These are phyloP conservation scores for Rhynchopsitta pachyrhyncha DNA, from an alignment of 2,113 vertebrate genomes.

Conservation along the genomic window DNA sequence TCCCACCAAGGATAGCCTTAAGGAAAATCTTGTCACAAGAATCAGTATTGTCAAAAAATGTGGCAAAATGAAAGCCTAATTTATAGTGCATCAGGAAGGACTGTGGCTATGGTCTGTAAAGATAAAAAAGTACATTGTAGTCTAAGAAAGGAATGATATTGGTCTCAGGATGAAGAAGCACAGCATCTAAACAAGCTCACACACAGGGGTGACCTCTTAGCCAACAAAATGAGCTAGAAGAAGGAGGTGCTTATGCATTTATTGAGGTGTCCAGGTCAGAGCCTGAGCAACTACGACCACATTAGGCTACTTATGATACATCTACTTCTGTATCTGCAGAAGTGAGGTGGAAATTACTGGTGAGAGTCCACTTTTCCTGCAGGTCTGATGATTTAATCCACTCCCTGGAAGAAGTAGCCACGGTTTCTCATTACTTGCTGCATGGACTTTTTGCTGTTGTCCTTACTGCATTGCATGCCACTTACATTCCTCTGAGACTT, in stretches of 20 bases:
- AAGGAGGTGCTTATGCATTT: not conserved
- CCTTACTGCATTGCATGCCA: not conserved
- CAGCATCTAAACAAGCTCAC: not conserved
- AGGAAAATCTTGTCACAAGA: not conserved
- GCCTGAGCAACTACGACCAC: not conserved
- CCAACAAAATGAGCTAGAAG: not conserved
- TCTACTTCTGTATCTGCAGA: not conserved
- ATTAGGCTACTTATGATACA: not conserved
- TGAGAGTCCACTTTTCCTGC: not conserved
- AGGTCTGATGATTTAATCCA: not conserved
- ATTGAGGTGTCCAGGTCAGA: not conserved
- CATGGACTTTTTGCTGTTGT: not conserved
- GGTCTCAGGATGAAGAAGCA: not conserved
- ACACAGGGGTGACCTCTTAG: not conserved
- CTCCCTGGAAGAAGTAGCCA: not conserved
- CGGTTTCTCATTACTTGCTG: not conserved
- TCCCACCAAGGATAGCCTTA: not conserved
- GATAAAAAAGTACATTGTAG: not conserved
- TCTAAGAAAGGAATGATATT: not conserved
- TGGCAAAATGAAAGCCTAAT: not conserved
- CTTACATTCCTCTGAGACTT: not conserved
- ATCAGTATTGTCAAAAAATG: not conserved
- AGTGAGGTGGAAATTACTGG: not conserved
- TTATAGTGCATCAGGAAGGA: not conserved
- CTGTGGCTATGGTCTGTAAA: not conserved